Base-by-base conservation (phyloP, 2,113 vertebrate genomes). In the Chloebia gouldiae region DNA sequence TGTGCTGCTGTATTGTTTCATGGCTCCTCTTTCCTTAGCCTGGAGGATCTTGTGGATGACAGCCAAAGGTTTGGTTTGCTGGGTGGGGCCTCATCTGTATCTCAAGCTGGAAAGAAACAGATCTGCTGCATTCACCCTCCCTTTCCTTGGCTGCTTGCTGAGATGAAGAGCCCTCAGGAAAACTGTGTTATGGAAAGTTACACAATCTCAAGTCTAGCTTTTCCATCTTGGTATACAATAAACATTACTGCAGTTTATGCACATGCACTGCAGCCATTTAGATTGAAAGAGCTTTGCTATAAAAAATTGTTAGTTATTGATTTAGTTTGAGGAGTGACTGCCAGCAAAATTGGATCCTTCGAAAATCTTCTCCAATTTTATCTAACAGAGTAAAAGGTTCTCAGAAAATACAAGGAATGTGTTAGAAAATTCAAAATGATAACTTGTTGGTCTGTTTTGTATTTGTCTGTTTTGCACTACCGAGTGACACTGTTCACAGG, bases 171-270 rank as follows among this genome's bases (percentile, higher is more conserved):
- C 70, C 86, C 87, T 66, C 75, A 83, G 92, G 89, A 95, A 96
- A 95, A 86, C 71, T 50, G 61, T 92, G 75, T 83, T 93, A 81
- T 69, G 87, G 92, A 90, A 97, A 95, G 81, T 96, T 91, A 90
- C 60, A 80, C 86, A 90, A 63, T 83, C 84, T 86, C 10, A 91
- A 71, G 69, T 78, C 75, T 83, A 83, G 90, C 84, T 94, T 94
- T 95, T 88, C 89, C 22, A 35, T 88, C 84, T 63, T 65, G 35
- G 37, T 93, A 42, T 78, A 88, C 81, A 90, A 60, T 91, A 95
- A 94, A 75, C 64, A 81, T 64, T 60, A 51, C 79, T 86, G 60
- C 54, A 94, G 71, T 64, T 92, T 81, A 66, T 81, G 81, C 73
- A 81, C 70, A 69, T 47, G 60, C 31, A 71, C 40, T 68, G 45